Percentiles rank a stretch among this genome's conserved stretches.
Evolutionary conservation across 2,113 vertebrate species (phyloP).

Genomic region (Nestor notabilis): DNA sequence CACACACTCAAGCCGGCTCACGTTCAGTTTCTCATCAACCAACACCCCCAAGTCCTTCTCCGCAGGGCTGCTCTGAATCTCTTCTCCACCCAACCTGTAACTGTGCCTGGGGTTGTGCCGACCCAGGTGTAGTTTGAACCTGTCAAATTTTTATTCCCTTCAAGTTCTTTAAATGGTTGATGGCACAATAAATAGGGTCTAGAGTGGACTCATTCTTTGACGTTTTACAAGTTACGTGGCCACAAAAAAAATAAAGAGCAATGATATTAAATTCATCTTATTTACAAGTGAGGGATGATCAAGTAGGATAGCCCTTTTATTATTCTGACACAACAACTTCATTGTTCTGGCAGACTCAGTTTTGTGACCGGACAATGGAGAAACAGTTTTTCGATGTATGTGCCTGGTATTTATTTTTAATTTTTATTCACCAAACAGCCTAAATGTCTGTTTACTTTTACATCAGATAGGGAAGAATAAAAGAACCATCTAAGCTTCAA

Average conservation of each 20-base stretch:
- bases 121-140: too few species aligned
- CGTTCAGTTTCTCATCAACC: too few species aligned
- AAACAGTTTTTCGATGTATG: neutral
- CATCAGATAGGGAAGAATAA: neutral
- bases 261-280: neutral
- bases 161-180: neutral
- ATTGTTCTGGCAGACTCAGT: neutral
- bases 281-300: neutral
- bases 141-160: neutral
- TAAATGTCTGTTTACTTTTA: neutral
- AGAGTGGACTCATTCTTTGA: neutral
- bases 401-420: neutral
- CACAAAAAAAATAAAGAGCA: neutral
- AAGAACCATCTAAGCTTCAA: neutral
- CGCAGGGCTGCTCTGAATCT: too few species aligned
- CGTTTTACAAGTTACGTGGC: neutral
- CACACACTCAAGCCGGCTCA: too few species aligned
- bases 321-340: neutral
- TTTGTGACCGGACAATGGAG: neutral
- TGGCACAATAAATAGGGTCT: neutral
- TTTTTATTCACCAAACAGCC: neutral
- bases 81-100: too few species aligned
- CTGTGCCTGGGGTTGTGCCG: too few species aligned
- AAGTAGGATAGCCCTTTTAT: neutral
- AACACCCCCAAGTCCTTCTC: too few species aligned